These are phyloP conservation scores for Corvus cornix DNA, from an alignment of 2,113 vertebrate species.

Conservation along the genomic window DNA sequence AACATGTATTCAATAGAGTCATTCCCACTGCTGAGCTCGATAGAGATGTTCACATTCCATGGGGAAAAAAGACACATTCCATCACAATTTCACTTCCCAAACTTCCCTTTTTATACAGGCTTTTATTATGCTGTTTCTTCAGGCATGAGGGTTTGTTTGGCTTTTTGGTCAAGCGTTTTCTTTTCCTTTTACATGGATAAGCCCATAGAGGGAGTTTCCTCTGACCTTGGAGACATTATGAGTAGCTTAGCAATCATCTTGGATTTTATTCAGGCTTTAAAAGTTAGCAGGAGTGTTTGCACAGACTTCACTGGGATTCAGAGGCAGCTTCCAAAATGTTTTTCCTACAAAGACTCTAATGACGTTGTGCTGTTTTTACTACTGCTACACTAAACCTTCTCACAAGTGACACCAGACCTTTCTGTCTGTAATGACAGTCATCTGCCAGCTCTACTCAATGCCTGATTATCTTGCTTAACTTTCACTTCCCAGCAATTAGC, in stretches of 20 bases:
- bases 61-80: not conserved
- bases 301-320: not conserved
- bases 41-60: not conserved
- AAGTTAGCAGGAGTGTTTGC: slow-evolving; percentile 26
- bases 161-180: not conserved
- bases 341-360: slow-evolving; percentile 34
- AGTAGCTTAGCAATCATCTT: not conserved
- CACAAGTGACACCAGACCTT: not conserved
- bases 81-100: not conserved
- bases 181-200: not conserved
- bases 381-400: not conserved
- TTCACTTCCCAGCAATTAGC: not conserved
- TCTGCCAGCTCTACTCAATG: not conserved
- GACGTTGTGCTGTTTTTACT: slow-evolving; percentile 20
- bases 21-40: not conserved
- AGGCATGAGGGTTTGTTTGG: not conserved
- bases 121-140: not conserved
- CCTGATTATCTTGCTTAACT: not conserved
- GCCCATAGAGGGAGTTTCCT: not conserved
- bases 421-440: not conserved
- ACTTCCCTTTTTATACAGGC: not conserved
- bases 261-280: slow-evolving; percentile 13
- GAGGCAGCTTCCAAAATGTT: not conserved
- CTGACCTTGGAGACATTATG: not conserved
- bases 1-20: not conserved